These are phyloP conservation scores for Orthosia gothica DNA, from an alignment of 2,888 invertebrate species.

Conservation along the genomic window DNA sequence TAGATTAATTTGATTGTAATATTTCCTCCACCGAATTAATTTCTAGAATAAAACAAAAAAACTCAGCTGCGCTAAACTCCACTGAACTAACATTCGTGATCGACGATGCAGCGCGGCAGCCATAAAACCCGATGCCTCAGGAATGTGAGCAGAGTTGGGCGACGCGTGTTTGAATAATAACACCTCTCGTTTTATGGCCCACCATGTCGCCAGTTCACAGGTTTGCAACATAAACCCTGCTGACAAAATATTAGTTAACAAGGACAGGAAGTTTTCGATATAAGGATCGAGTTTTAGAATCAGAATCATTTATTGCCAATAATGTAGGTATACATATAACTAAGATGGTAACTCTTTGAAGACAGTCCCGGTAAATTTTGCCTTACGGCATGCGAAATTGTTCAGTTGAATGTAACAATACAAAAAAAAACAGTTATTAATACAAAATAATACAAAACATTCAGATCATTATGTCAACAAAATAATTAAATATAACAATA, in stretches of 20 bases:
- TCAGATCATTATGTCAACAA: too few species aligned
- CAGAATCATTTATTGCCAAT: too few species aligned
- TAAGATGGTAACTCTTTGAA: too few species aligned
- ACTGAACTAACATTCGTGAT: constrained; percentile 64
- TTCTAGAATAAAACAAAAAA: neutral
- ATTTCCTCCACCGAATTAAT: neutral
- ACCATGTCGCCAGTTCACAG: constrained; percentile 56
- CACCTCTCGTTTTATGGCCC: constrained; percentile 71
- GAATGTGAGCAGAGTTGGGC: constrained; percentile 71
- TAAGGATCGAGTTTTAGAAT: neutral
- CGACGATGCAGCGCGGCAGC: constrained; percentile 67
- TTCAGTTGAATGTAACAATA: too few species aligned
- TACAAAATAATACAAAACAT: too few species aligned
- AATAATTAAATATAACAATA: too few species aligned
- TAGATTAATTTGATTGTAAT: too few species aligned
- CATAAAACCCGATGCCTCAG: constrained; percentile 76
- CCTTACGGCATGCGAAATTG: too few species aligned
- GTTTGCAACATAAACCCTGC: constrained; percentile 48
- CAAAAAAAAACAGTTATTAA: too few species aligned
- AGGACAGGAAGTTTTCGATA: constrained; percentile 24
- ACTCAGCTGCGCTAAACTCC: constrained; percentile 7
- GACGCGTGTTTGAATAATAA: constrained; percentile 72
- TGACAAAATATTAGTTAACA: constrained; percentile 49
- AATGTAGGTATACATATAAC: too few species aligned
- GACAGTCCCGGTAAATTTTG: too few species aligned